These are phyloP conservation scores for Andrena trimmerana DNA, from an alignment of 2,888 invertebrate genomes.

Conservation along the genomic window DNA sequence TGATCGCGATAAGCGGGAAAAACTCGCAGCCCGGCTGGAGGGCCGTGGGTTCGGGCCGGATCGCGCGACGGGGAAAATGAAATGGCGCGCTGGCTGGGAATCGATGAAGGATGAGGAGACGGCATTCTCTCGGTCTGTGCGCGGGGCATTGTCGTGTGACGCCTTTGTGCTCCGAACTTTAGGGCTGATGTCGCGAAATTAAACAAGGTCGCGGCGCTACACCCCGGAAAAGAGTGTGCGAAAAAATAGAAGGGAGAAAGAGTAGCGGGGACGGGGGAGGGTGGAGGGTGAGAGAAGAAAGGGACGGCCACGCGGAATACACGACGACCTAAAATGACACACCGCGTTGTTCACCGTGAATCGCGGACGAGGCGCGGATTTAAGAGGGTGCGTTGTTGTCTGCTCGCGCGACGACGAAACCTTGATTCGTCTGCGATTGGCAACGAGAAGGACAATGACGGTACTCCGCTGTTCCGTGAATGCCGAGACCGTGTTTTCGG, in stretches of 20 bases:
- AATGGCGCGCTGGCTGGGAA: slow-evolving; percentile 14
- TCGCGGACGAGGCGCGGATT: slow-evolving; percentile 20
- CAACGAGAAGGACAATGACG: slow-evolving; percentile 33
- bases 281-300: not conserved
- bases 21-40: not conserved
- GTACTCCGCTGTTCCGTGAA: not conserved
- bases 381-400: slow-evolving; percentile 18
- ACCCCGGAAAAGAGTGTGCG: not conserved
- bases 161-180: slow-evolving; percentile 35
- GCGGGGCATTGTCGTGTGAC: slow-evolving; percentile 20
- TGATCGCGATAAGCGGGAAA: slow-evolving; percentile 31
- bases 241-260: not conserved
- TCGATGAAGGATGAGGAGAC: slow-evolving; percentile 39
- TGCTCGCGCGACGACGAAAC: slow-evolving; percentile 21
- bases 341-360: slow-evolving; percentile 18
- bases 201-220: slow-evolving; percentile 44
- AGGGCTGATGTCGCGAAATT: slow-evolving; percentile 35
- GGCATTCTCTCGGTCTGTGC: slow-evolving; percentile 32
- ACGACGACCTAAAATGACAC: slow-evolving; percentile 28
- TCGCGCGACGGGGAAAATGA: slow-evolving; percentile 15
- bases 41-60: not conserved
- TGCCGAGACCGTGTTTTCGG: not conserved
- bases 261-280: not conserved
- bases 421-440: slow-evolving; percentile 37
- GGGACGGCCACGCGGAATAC: not conserved